Evolutionary conservation across 2,888 invertebrate species (phyloP).

Genomic region (Cataglyphis cursor): DNA sequence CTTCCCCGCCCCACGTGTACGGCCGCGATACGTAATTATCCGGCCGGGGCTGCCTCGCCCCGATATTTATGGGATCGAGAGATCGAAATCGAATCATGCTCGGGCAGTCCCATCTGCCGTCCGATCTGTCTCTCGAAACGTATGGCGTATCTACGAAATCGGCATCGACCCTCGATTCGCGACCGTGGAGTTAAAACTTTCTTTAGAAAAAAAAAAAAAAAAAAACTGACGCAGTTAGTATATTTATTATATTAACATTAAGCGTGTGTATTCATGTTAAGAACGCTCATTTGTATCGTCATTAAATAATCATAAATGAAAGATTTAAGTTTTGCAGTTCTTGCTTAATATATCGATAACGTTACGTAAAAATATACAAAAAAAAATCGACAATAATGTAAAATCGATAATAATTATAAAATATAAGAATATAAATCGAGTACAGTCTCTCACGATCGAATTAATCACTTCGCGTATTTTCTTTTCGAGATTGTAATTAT

Average conservation of each 20-base stretch:
- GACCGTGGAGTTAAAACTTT: neutral
- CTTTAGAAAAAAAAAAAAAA: neutral
- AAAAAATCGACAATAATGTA: neutral
- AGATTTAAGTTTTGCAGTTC: neutral
- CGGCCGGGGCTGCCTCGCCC: conserved; percentile 68
- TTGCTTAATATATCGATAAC: neutral
- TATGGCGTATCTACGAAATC: conserved; percentile 51
- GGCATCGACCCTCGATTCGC: conserved; percentile 21
- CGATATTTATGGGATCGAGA: conserved; percentile 81
- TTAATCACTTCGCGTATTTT: neutral
- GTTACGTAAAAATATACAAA: neutral
- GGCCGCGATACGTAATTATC: conserved; percentile 80
- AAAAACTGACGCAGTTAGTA: neutral
- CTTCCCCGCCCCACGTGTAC: conserved; percentile 75
- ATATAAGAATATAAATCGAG: neutral
- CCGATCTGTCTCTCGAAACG: conserved; percentile 61
- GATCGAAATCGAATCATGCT: conserved; percentile 81
- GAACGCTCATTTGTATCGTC: neutral
- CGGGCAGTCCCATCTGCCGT: conserved; percentile 66
- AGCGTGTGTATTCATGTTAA: neutral
- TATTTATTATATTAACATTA: neutral
- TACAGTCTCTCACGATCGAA: neutral
- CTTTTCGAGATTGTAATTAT: neutral
- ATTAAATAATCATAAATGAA: neutral
- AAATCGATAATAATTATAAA: neutral